Base-by-base conservation (phyloP, 2,888 invertebrate genomes). In the Cynaeus angustus region DNA sequence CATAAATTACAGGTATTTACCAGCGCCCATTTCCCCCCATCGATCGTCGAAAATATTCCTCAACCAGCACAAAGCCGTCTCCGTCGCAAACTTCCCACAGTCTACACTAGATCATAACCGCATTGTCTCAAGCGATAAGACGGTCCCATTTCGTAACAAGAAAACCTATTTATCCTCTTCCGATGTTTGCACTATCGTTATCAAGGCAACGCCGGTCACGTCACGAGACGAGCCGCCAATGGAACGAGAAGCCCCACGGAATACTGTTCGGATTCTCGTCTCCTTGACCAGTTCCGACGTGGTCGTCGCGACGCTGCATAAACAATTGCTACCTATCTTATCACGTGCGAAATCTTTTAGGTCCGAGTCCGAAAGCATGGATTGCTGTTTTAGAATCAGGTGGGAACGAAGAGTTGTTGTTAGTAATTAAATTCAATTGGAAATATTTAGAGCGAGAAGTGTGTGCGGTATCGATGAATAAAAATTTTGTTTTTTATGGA, bases 361-460 rank as follows among this genome's bases (percentile, higher is more conserved):
- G 41, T 33, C 26, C 8, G 9, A 48, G 14, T n/a, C 1, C n/a
- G 2, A 10, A 48, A 30, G 21, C 41, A 58, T 61, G 53, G 28
- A 55, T 10, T 55, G 61, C n/a, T 62, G 46, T 14, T 48, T 55
- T 14, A 16, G 38, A 21, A 37, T 41, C 62, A 55, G 55, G 61
- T 52, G 62, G 68, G 62, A 48, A 16, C 33, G n/a, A 33, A 4
- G 7, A 33, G 33, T 41, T 41, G 13, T 41, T 41, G 41, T 10
- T 41, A 8, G 14, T 28, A 66, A 66, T 66, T 46, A 66, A 33
- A 43, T 28, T 26, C 48, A 50, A 58, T 58, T 66, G 28, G 50
- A 38, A 10, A 52, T 52, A 66, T 55, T 30, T 66, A 46, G 66
- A 55, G 66, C 66, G 58, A 48, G 38, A 56, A 66, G 41, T 8